Conservation (phyloP, 23 tunicate species). For the Corella eumyota region DNA sequence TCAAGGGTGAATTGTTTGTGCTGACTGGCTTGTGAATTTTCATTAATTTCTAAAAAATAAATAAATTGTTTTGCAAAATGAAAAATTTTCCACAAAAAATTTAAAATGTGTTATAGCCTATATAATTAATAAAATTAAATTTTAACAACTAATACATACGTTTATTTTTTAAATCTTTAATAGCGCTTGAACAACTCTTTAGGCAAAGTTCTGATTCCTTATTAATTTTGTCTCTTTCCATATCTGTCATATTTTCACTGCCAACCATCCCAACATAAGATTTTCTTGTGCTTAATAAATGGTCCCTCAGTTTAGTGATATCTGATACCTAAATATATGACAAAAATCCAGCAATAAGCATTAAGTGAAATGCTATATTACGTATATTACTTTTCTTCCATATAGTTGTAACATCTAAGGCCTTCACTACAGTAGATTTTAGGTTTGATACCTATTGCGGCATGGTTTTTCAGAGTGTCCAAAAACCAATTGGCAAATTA, state of each 20-base stretch:
- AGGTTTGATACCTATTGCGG: too few relatives aligned
- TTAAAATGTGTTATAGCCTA: neutral
- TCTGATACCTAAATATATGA: slow-evolving; percentile 9
- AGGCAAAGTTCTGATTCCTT: slow-evolving; percentile 31
- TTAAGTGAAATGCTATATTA: too few relatives aligned
- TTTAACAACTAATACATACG: slow-evolving; percentile 1
- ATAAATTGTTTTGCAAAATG: neutral
- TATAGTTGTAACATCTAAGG: too few relatives aligned
- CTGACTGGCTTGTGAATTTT: neutral
- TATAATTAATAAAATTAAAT: neutral
- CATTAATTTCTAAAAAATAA: slow-evolving; percentile 15
- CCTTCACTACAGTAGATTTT: too few relatives aligned
- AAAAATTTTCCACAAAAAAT: too few relatives aligned
- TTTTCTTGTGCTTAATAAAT: slow-evolving; percentile 31
- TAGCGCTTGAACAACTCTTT: slow-evolving; percentile 19
- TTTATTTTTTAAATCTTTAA: slow-evolving; percentile 16
- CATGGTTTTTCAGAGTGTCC: too few relatives aligned
- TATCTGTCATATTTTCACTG: slow-evolving; percentile 21
- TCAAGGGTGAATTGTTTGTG: slow-evolving; percentile 40
- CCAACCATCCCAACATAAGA: slow-evolving; percentile 17
- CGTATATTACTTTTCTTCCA: too few relatives aligned
- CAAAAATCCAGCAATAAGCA: neutral
- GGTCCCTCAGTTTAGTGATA: slow-evolving; percentile 34
- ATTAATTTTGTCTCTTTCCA: slow-evolving; percentile 49
- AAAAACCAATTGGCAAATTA: too few relatives aligned